Base-by-base conservation (phyloP, 2,888 invertebrate genomes). In the Polymixis flavicincta region DNA sequence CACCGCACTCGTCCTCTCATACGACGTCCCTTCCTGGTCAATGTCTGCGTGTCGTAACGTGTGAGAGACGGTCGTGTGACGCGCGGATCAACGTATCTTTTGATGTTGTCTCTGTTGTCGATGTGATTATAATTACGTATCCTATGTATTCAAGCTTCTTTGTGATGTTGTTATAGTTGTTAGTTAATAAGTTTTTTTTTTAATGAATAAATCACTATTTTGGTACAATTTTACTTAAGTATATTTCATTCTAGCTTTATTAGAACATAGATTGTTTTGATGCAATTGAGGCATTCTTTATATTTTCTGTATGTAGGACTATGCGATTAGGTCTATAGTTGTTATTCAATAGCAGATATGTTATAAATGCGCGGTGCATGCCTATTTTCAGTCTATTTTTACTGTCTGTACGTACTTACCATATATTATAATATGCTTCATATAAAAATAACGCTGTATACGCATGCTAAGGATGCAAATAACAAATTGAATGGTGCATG, bases 101-200 rank as follows among this genome's bases (percentile, higher is more conserved):
- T 89, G 90, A 88, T 94, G 93, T 94, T 91, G 94, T 94, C 84
- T 88, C 88, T 92, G 42, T 45, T 93, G 70, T 89, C 82, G 83
- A 79, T 89, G 89, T 90, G 72, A 71, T 73, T 71, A 75, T 65
- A 76, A 67, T 78, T 42, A 84, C 75, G 78, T 78, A 75, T 84
- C 71, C 71, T 79, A 80, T 86, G 81, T 80, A 72, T 74, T 28
- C 67, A 68, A 25, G 85, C 80, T 83, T 78, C 50, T 65, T 59
- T 76, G 72, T 85, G 55, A 64, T 76, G 66, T 80, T 76, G 52
- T 73, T 59, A 66, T 74, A 71, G 74, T 76, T 52, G 60, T 74
- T 80, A 73, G 17, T 54, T 63, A 11, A 17, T 76, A 73, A 73
- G 4, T 32, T 3, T 32, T 32, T 32, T 4, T 32, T 32, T 32